These are phyloP conservation scores for Oxygymnocypris stewartii DNA, from an alignment of 2,113 vertebrate genomes.

Conservation along the genomic window DNA sequence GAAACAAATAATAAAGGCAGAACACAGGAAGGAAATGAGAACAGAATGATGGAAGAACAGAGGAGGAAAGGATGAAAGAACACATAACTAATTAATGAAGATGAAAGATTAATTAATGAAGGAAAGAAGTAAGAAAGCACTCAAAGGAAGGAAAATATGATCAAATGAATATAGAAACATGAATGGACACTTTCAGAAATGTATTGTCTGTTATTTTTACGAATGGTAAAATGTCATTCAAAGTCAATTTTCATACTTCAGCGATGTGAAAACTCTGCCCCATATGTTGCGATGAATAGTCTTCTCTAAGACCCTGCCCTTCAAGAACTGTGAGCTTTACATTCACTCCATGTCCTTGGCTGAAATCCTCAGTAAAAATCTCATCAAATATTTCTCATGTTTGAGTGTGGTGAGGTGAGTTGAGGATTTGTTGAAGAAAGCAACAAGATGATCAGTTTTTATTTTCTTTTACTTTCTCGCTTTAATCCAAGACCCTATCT, in stretches of 20 bases:
- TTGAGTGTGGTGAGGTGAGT: neutral
- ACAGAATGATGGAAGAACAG: neutral
- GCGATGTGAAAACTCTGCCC: neutral
- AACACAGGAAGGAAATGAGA: neutral
- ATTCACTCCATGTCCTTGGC: constrained; percentile 15
- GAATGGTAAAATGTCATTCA: neutral
- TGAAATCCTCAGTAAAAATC: constrained; percentile 13
- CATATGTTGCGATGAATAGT: neutral
- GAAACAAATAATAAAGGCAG: neutral
- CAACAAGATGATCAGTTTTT: neutral
- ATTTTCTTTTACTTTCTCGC: neutral
- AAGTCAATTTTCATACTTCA: constrained; percentile 10
- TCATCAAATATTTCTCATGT: constrained; percentile 39
- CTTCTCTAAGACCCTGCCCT: neutral
- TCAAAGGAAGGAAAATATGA: neutral
- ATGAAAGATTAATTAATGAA: neutral
- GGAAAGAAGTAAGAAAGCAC: neutral
- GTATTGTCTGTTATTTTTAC: neutral
- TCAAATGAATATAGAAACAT: neutral
- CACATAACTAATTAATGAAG: neutral
- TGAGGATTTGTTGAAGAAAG: constrained; percentile 41
- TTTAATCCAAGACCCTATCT: constrained; percentile 36
- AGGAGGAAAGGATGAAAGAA: neutral
- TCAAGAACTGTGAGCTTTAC: neutral
- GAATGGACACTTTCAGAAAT: constrained; percentile 1